Conservation (phyloP, 1,140 invertebrate species). For the Eumaeus atala region DNA sequence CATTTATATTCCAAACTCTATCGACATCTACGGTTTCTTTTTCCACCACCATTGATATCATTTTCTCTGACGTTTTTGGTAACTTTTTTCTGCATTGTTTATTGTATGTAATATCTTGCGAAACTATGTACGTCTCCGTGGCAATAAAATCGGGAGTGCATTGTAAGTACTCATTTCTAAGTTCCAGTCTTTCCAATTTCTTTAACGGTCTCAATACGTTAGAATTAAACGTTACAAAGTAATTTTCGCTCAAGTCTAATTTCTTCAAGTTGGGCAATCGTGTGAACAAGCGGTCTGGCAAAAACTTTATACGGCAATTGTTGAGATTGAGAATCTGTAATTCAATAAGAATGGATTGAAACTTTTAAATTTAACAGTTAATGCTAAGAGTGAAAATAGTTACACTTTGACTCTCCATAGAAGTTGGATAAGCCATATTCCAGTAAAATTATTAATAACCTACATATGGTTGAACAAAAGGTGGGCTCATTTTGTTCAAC, state of each 20-base stretch:
- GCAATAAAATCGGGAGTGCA: conserved; percentile 59
- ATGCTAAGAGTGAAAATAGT: no score
- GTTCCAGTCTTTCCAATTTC: conserved; percentile 57
- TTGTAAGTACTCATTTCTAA: conserved; percentile 62
- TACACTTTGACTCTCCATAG: no score
- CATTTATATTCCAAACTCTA: conserved; percentile 57
- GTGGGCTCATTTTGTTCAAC: no score
- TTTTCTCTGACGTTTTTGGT: conserved; percentile 65
- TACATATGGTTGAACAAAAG: no score
- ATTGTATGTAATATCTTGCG: conserved; percentile 43
- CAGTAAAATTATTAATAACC: no score
- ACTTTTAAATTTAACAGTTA: no score
- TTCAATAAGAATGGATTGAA: conserved; percentile 1
- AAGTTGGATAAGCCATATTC: no score
- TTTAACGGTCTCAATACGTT: conserved; percentile 54
- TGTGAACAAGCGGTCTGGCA: conserved; percentile 59
- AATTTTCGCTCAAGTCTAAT: conserved; percentile 72
- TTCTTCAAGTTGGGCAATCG: conserved; percentile 66
- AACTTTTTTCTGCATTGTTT: conserved; percentile 46
- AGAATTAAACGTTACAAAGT: conserved; percentile 56
- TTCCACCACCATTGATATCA: conserved; percentile 44
- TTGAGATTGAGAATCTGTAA: conserved; percentile 73
- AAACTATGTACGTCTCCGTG: conserved; percentile 53
- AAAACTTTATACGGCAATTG: conserved; percentile 63
- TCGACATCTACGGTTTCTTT: conserved; percentile 43